A percentile compares a stretch with the other conserved stretches of the same genome.
Evolutionary conservation across 1,140 invertebrate genomes (phyloP).

Genomic region (Olivierus martensii): DNA sequence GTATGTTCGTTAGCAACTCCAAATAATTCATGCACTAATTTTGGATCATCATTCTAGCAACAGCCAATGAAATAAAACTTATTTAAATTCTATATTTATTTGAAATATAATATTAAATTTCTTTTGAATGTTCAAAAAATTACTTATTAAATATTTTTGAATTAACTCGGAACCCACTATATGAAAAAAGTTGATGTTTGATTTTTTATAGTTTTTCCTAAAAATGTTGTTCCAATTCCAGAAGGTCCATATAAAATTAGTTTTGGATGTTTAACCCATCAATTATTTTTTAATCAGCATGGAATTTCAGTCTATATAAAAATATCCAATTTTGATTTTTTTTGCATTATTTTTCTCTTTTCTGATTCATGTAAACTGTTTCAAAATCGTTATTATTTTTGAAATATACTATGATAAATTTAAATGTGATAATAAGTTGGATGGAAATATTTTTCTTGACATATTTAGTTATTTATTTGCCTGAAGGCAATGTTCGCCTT

Average conservation of each 20-base stretch:
- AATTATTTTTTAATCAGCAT: no score
- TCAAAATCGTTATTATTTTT: no score
- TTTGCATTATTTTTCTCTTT: no score
- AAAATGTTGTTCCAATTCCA: constrained; percentile 91
- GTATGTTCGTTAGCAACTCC: constrained; percentile 98
- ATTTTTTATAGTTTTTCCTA: constrained; percentile 98
- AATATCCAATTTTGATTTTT: no score
- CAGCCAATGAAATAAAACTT: constrained; percentile 3
- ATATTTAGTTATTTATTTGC: no score
- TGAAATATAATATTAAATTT: neutral
- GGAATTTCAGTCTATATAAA: no score
- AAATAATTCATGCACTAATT: constrained; percentile 94
- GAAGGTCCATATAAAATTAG: constrained; percentile 98
- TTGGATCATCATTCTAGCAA: constrained; percentile 89
- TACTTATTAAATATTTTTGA: constrained; percentile 86
- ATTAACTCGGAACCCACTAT: constrained; percentile 98
- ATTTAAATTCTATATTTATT: no score
- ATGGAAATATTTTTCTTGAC: no score
- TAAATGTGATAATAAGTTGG: no score
- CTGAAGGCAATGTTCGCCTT: no score
- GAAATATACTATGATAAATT: no score
- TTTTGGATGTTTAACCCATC: constrained; percentile 99
- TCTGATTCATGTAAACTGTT: no score
- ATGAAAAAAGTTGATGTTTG: constrained; percentile 98
- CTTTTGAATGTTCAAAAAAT: neutral